These are phyloP conservation scores for Microtus richardsoni DNA, from an alignment of 2,113 vertebrate genomes.

Conservation along the genomic window DNA sequence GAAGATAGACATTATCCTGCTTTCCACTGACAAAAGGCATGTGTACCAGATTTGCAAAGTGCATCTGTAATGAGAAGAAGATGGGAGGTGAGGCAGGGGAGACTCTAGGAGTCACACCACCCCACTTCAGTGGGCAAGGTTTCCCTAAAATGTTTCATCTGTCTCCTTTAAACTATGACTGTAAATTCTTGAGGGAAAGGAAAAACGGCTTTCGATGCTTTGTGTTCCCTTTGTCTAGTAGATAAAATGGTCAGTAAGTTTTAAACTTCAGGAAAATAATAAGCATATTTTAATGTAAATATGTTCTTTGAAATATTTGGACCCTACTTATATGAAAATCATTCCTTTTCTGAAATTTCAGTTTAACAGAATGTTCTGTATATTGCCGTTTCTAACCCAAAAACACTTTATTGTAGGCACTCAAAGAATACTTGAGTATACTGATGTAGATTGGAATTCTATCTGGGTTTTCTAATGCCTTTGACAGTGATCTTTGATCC, in stretches of 20 bases:
- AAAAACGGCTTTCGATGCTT: background rate
- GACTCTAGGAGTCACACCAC: background rate
- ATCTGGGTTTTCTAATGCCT: background rate
- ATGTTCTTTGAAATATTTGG: background rate
- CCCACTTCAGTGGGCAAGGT: slow-evolving; percentile 19
- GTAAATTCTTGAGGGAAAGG: slow-evolving; percentile 25
- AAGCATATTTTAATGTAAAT: background rate
- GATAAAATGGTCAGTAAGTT: background rate
- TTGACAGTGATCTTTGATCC: background rate
- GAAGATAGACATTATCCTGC: slow-evolving; percentile 72
- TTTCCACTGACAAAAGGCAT: slow-evolving; percentile 67
- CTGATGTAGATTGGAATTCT: background rate
- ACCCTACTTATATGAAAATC: background rate
- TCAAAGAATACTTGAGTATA: background rate
- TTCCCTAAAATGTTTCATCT: slow-evolving; percentile 62
- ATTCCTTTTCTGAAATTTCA: slow-evolving; percentile 2
- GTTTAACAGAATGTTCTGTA: background rate
- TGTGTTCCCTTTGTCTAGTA: background rate
- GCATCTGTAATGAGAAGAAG: slow-evolving; percentile 70
- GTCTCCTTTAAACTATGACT: slow-evolving; percentile 15
- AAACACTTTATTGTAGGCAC: background rate
- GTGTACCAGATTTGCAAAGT: slow-evolving; percentile 75
- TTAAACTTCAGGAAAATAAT: background rate
- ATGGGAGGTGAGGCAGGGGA: slow-evolving; percentile 22
- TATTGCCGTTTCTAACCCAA: background rate